Percentiles rank a stretch among this genome's conserved stretches.
Evolutionary conservation across 1,140 invertebrate species (phyloP).

Genomic region (Scaptomyza hsui): DNA sequence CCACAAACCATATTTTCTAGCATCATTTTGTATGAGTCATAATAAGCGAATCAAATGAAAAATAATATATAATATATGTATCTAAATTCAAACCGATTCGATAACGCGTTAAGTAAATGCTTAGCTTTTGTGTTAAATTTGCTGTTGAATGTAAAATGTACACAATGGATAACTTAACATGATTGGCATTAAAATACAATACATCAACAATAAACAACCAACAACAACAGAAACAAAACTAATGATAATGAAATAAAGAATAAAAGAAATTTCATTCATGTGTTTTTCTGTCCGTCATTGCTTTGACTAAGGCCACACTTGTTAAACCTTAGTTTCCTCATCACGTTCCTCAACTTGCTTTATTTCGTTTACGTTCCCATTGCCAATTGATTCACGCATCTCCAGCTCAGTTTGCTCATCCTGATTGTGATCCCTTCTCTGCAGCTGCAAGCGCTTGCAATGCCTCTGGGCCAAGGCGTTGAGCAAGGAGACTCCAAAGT

Average conservation of each 20-base stretch:
- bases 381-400: background rate
- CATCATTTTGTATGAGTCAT: constrained; percentile 30
- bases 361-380: background rate
- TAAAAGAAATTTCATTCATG: constrained; percentile 66
- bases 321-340: background rate
- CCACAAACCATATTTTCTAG: background rate
- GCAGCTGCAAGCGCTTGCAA: constrained; percentile 89
- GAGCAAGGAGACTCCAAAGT: constrained; percentile 97
- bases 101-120: constrained; percentile 63
- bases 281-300: background rate
- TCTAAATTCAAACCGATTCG: constrained; percentile 23
- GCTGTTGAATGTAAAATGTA: constrained; percentile 84
- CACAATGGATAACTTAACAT: constrained; percentile 75
- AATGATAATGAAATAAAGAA: constrained; percentile 77
- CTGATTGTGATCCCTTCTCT: constrained; percentile 12
- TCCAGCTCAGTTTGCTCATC: background rate
- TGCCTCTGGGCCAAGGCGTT: constrained; percentile 98
- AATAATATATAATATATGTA: background rate
- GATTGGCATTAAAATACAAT: constrained; percentile 57
- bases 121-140: constrained; percentile 84
- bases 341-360: background rate
- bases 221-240: constrained; percentile 59
- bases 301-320: background rate
- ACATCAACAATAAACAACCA: constrained; percentile 35
- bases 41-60: constrained; percentile 35